Conservation (phyloP, 30 jellyfish, hydroid and myxozoan genomes). For the Aurelia aurita complex sp. Pacific region DNA sequence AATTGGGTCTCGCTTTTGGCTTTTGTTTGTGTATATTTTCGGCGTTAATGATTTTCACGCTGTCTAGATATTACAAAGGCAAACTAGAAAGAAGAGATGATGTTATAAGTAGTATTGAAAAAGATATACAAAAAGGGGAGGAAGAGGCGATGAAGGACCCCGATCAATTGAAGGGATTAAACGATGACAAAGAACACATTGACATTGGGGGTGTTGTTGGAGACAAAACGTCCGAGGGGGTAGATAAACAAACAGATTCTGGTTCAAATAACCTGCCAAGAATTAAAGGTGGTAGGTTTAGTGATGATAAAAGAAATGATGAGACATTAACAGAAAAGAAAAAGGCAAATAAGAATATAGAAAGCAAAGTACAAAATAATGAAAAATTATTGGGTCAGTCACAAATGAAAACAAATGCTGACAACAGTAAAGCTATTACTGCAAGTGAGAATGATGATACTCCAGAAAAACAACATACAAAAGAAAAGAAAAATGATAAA, state of each 20-base stretch:
- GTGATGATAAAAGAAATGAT: not conserved
- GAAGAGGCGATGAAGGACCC: not conserved
- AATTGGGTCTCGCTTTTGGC: constrained; percentile 9
- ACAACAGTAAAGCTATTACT: not conserved
- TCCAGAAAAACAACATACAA: not conserved
- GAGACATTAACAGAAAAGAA: not conserved
- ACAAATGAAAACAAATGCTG: not conserved
- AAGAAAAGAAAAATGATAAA: not conserved
- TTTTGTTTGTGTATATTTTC: constrained; percentile 6
- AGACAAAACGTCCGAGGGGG: too few relatives aligned
- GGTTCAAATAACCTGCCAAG: too few relatives aligned
- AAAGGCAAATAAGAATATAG: not conserved
- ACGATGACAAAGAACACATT: not conserved
- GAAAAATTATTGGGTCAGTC: not conserved
- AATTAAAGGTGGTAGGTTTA: too few relatives aligned
- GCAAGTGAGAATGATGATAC: not conserved
- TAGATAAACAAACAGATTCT: too few relatives aligned
- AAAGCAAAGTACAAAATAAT: not conserved
- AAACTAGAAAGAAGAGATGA: not conserved
- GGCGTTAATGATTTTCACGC: not conserved
- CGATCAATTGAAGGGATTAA: not conserved
- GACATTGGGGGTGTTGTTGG: too few relatives aligned
- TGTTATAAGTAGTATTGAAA: not conserved
- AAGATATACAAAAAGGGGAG: not conserved
- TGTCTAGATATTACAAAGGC: not conserved